These are phyloP conservation scores for Pogoniulus pusillus DNA, from an alignment of 2,797 vertebrate genomes.

Conservation along the genomic window DNA sequence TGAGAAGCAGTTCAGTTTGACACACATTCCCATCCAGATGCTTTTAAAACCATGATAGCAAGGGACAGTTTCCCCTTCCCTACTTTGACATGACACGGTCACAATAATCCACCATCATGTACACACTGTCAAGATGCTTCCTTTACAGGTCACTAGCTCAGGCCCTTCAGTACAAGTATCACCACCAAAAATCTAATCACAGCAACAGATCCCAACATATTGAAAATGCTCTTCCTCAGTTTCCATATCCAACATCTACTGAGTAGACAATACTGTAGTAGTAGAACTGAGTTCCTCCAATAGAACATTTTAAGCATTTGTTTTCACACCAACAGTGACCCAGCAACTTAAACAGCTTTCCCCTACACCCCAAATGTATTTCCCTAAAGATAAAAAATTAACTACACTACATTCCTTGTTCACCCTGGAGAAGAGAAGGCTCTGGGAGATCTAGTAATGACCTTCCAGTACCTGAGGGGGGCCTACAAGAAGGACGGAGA, in stretches of 20 bases:
- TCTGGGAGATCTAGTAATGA: too few species aligned
- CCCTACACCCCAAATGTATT: slow-evolving; percentile 28
- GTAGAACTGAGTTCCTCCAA: neutral
- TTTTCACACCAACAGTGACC: slow-evolving; percentile 53
- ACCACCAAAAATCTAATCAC: rapidly evolving
- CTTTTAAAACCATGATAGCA: neutral
- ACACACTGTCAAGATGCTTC: neutral
- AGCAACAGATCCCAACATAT: neutral
- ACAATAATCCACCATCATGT: neutral
- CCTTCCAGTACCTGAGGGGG: too few species aligned
- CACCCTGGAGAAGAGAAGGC: too few species aligned
- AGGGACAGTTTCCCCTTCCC: neutral
- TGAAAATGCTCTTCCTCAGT: neutral
- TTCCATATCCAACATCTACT: neutral
- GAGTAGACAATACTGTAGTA: too few species aligned
- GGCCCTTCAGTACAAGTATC: neutral
- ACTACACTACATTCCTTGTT: neutral
- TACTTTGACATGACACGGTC: rapidly evolving
- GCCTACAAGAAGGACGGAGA: too few species aligned
- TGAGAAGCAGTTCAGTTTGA: neutral
- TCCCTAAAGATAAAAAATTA: neutral
- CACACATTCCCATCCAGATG: neutral
- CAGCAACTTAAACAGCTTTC: slow-evolving; percentile 33
- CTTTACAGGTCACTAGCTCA: neutral
- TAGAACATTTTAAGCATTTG: slow-evolving; percentile 11